phyloP scores from a whole-genome alignment of 2,113 vertebrate genomes.

The Cervus canadensis region DNA sequence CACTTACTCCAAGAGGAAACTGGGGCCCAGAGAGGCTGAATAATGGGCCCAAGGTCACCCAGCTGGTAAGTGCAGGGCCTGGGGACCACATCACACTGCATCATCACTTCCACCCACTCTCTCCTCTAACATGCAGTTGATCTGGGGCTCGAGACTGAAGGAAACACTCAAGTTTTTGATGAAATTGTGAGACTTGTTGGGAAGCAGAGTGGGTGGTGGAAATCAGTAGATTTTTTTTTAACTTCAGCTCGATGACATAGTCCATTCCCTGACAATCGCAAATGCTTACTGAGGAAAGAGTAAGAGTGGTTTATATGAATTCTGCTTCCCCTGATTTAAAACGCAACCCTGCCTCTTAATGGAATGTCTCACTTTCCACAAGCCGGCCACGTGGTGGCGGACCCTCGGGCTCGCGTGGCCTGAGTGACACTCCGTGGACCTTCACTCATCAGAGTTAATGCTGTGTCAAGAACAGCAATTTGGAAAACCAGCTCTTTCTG shows the following conservation, averaged over 20 bases:
- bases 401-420: rapidly evolving
- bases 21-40: not conserved
- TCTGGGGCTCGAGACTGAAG: not conserved
- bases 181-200: not conserved
- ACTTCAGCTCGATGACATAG: rapidly evolving
- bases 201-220: not conserved
- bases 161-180: not conserved
- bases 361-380: rapidly evolving
- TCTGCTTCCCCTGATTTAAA: not conserved
- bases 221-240: not conserved
- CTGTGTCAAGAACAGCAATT: not conserved
- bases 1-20: not conserved
- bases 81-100: no score
- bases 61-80: not conserved
- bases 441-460: not conserved
- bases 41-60: not conserved
- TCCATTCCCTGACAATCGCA: not conserved
- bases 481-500: conserved; percentile 24
- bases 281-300: rapidly evolving
- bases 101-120: not conserved
- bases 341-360: not conserved
- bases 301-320: not conserved
- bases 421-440: rapidly evolving
- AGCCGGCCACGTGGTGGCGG: rapidly evolving
- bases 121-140: rapidly evolving